Base-by-base conservation (phyloP, 1,140 invertebrate genomes). In the Microplitis demolitor region DNA sequence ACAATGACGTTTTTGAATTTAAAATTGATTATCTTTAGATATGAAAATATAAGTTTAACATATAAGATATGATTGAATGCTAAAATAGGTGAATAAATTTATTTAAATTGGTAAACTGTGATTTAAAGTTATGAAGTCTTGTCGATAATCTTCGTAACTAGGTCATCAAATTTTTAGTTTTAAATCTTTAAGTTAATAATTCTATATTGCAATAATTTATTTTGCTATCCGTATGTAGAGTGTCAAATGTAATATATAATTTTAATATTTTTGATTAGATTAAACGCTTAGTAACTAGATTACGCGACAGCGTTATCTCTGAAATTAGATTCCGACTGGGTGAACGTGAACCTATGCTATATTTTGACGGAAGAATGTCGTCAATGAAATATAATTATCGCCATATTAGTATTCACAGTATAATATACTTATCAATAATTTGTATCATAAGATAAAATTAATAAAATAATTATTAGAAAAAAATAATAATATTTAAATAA, bases 221-320 rank as follows among this genome's bases (percentile, higher is more conserved):
- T 45, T 45, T 45, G 11, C 11, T 45, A 45, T 2, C 39, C 39
- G 39, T 45, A 45, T 45, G 39, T 6, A 45, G 8, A 45, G 11
- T 45, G 39, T 45, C 39, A 45, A 45, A 45, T 45, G 39, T 45
- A 45, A 45, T 45, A 45, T 45, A 45, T 45, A 45, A 45, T 45
- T 45, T 45, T 77, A 76, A 70, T 82, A 79, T 78, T 77, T 64
- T 78, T 80, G 86, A 87, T 87, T 87, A 87, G 86, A 87, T 87
- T 86, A 84, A 82, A 87, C 82, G 84, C 85, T 82, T 86, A 84
- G 86, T 85, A 87, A 87, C 86, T 87, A 87, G 86, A 87, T 87
- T 87, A 85, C 81, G 76, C 76, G 78, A 66, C 68, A n/a, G 77
- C 71, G 80, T 86, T 87, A 87, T 87, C 86, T 83, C 78, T 72